phyloP scores from a whole-genome alignment of 2,113 vertebrate species.

The Okapia johnstoni region DNA sequence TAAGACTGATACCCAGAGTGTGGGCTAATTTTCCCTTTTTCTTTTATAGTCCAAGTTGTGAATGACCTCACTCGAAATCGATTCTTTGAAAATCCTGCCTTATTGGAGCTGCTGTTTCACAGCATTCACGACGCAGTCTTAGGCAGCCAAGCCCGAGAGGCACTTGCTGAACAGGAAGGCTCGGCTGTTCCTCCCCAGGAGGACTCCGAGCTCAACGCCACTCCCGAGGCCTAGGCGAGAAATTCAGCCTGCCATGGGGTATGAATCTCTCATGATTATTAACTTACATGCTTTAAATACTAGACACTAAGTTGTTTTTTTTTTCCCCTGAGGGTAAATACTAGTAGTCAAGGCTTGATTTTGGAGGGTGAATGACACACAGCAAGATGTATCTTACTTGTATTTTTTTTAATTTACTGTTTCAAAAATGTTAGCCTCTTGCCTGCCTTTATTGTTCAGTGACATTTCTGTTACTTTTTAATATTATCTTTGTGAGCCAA shows the following conservation, averaged over 20 bases:
- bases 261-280: not conserved
- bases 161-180: slow-evolving; percentile 52
- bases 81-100: slow-evolving; percentile 86
- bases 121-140: slow-evolving; percentile 92
- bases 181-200: not conserved
- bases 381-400: slow-evolving; percentile 60
- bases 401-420: not conserved
- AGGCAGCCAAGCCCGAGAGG: slow-evolving; percentile 77
- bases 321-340: not conserved
- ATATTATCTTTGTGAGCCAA: not conserved
- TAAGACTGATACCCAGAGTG: fast-evolving
- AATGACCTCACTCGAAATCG: slow-evolving; percentile 84
- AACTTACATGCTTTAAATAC: not conserved
- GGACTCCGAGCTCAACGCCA: slow-evolving; percentile 62
- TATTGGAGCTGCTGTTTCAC: slow-evolving; percentile 86
- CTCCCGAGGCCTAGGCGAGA: not conserved
- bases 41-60: slow-evolving; percentile 84
- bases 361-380: slow-evolving; percentile 56
- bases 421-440: slow-evolving; percentile 25
- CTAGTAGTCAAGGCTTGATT: slow-evolving; percentile 41
- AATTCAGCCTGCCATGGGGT: not conserved
- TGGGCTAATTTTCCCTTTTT: slow-evolving; percentile 36
- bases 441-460: not conserved
- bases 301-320: not conserved
- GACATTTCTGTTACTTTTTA: slow-evolving; percentile 17